Evolutionary conservation across 2,888 invertebrate species (phyloP).

Genomic region (Cryptophagus acutangulus): DNA sequence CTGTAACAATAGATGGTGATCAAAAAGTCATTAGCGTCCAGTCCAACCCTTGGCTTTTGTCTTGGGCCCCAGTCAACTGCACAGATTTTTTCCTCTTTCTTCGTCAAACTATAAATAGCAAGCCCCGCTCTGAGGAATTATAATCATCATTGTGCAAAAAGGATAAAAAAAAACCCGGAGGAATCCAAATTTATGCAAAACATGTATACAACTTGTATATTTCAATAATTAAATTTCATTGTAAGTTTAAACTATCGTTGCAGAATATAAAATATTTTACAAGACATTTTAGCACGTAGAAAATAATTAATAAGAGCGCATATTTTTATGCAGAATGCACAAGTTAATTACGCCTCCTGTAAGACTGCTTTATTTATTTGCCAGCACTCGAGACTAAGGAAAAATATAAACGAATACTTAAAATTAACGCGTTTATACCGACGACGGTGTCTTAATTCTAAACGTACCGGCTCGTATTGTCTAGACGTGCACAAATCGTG

Average conservation of each 20-base stretch:
- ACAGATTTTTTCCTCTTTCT: too few species aligned
- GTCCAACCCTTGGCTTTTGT: constrained; percentile 31
- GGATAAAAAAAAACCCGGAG: too few species aligned
- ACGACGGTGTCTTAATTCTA: constrained; percentile 29
- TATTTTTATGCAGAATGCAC: constrained; percentile 33
- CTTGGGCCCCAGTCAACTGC: too few species aligned
- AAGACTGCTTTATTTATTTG: constrained; percentile 24
- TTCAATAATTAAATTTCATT: too few species aligned
- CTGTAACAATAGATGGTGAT: constrained; percentile 38
- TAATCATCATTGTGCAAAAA: too few species aligned
- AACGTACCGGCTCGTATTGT: constrained; percentile 22
- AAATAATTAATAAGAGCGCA: constrained; percentile 29
- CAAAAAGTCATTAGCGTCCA: constrained; percentile 40
- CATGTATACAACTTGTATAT: too few species aligned
- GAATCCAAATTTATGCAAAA: too few species aligned
- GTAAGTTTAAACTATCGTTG: too few species aligned
- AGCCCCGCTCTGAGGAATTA: too few species aligned
- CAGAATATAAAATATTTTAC: too few species aligned
- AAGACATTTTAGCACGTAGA: constrained; percentile 12
- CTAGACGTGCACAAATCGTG: constrained; percentile 22
- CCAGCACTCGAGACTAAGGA: constrained; percentile 21
- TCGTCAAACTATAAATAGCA: too few species aligned
- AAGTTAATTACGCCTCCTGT: constrained; percentile 23
- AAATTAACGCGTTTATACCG: constrained; percentile 36
- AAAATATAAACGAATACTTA: constrained; percentile 28